Evolutionary conservation across 37 sponge, comb jelly and placozoan genomes (phyloP).

Genomic region (Aphrocallistes beatrix): DNA sequence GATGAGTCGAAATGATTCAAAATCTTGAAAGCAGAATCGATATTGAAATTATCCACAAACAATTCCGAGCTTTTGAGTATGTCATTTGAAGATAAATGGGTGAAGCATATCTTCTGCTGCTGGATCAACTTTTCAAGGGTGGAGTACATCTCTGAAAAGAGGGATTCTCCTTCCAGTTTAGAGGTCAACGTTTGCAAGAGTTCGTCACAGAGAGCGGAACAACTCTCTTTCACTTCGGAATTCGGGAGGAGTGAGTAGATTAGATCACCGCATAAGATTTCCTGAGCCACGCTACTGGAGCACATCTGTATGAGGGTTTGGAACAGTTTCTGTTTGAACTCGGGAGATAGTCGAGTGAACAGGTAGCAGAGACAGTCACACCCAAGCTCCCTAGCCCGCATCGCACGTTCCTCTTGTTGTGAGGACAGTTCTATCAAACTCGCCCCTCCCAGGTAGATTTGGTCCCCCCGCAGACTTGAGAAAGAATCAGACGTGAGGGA

Average conservation of each 20-base stretch:
- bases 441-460: background rate
- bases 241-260: background rate
- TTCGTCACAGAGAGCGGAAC: background rate
- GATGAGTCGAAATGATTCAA: background rate
- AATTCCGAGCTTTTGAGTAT: background rate
- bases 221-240: background rate
- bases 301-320: background rate
- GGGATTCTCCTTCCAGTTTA: background rate
- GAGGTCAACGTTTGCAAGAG: background rate
- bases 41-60: background rate
- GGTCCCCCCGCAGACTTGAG: background rate
- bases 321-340: background rate
- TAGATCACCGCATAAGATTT: background rate
- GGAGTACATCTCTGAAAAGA: background rate
- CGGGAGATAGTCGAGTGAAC: background rate
- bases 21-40: background rate
- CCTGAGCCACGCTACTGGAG: conserved; percentile 6
- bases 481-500: background rate
- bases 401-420: background rate
- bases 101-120: conserved; percentile 15
- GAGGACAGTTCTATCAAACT: background rate
- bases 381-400: background rate
- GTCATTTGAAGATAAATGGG: background rate
- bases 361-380: background rate
- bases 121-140: background rate